These are phyloP conservation scores for Cenopis cana DNA, from an alignment of 2,888 invertebrate genomes.

Conservation along the genomic window DNA sequence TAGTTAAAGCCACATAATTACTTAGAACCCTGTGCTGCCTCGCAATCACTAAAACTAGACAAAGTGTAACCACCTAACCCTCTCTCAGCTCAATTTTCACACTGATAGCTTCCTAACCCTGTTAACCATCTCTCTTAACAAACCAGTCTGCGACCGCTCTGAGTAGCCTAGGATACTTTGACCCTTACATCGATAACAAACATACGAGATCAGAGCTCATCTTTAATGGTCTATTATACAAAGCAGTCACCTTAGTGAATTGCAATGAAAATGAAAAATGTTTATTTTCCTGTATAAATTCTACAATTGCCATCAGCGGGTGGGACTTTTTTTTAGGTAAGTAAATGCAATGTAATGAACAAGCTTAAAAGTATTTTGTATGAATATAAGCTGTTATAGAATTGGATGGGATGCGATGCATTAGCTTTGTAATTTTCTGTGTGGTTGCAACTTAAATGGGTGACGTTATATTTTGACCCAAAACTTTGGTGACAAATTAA, in stretches of 20 bases:
- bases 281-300: too few relatives aligned
- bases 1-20: not conserved
- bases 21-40: not conserved
- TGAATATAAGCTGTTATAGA: not conserved
- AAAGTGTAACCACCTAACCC: slow-evolving; percentile 41
- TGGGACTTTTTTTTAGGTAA: too few relatives aligned
- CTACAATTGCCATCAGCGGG: too few relatives aligned
- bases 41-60: slow-evolving; percentile 5
- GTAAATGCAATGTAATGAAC: not conserved
- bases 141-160: not conserved
- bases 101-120: slow-evolving; percentile 60
- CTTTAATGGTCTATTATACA: not conserved
- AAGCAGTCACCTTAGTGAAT: not conserved
- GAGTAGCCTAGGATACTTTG: not conserved
- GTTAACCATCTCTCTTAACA: slow-evolving; percentile 49
- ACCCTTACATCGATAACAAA: not conserved
- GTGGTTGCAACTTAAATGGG: not conserved
- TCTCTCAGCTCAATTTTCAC: slow-evolving; percentile 51
- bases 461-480: not conserved
- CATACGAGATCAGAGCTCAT: not conserved
- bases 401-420: not conserved
- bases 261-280: too few relatives aligned
- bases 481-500: not conserved
- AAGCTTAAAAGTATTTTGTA: not conserved
- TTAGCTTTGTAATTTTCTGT: slow-evolving; percentile 4